phyloP scores from a whole-genome alignment of 2,113 vertebrate species.

The Mugil cephalus region DNA sequence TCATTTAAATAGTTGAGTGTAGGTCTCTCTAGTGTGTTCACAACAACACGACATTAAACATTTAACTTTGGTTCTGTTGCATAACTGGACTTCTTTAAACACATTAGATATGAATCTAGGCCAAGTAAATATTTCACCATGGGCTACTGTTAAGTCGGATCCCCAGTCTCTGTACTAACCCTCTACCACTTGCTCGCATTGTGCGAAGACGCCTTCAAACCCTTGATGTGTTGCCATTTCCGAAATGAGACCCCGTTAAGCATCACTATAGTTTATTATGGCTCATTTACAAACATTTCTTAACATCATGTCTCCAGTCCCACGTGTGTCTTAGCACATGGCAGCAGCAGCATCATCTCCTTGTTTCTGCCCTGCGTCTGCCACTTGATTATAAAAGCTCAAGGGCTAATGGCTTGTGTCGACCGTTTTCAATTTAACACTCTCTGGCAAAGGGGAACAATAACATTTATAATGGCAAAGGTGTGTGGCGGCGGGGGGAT shows the following conservation, averaged over 20 bases:
- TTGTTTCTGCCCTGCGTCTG: constrained; percentile 13
- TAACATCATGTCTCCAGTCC: constrained; percentile 16
- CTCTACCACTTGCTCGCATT: constrained; percentile 13
- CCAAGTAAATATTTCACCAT: constrained; percentile 79
- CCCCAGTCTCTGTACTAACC: constrained; percentile 45
- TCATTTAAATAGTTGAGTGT: constrained; percentile 43
- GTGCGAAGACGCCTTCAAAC: constrained; percentile 22
- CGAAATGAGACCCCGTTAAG: constrained; percentile 23
- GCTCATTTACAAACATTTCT: constrained; percentile 19
- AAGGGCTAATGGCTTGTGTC: constrained; percentile 13
- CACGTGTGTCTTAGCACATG: constrained; percentile 2
- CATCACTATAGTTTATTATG: constrained; percentile 29
- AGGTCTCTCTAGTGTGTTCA: constrained; percentile 46
- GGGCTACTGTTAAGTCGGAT: constrained; percentile 72
- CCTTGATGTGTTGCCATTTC: constrained; percentile 33
- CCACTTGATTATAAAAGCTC: constrained; percentile 22
- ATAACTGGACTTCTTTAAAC: constrained; percentile 73
- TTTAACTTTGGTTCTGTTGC: constrained; percentile 65
- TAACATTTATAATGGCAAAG: constrained; percentile 40
- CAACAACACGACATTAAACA: constrained; percentile 76
- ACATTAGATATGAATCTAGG: constrained; percentile 80
- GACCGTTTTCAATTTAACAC: constrained; percentile 52
- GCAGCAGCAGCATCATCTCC: neutral
- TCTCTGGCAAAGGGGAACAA: constrained; percentile 30
- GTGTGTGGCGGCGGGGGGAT: constrained; percentile 20